Base-by-base conservation (phyloP, 1,140 invertebrate species). In the Drosophila funebris region DNA sequence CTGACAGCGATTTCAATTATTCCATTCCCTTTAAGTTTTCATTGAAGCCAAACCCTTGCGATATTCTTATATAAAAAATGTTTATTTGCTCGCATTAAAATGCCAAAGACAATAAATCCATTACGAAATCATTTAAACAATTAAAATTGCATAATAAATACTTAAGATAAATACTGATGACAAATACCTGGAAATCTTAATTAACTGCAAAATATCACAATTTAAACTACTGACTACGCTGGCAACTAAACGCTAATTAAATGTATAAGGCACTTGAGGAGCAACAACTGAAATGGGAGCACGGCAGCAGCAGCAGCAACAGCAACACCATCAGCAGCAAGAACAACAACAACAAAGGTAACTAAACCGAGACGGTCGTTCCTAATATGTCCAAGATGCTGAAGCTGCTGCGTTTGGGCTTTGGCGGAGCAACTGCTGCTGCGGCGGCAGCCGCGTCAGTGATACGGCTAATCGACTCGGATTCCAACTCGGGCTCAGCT, bases 71-170 rank as follows among this genome's bases (percentile, higher is more conserved):
- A 33, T 7, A 50, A 31, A 78, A 68, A 64, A n/a, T 64, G 57
- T 87, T 88, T 82, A 88, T 87, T 87, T 70, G 70, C 73, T 54
- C 57, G 74, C 76, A 84, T 84, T 79, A 69, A 84, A 84, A 84
- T 84, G 81, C 81, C 81, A 76, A 36, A 63, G 80, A 87, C 83
- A 87, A 87, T 87, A 82, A 87, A 87, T 88, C 72, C 82, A 87
- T 87, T 87, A 87, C 75, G 75, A 87, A 87, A 88, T 88, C 78
- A 82, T 88, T 71, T 71, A 77, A 82, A 83, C 82, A 87, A 87
- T 87, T 88, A 82, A 88, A 87, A 87, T 87, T 88, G 78, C 83
- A 87, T 87, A 87, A 87, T 88, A 88, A 87, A 88, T 85, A 85
- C 81, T 67, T 67, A 72, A 57, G 78, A 87, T 88, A 87, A 87